phyloP scores from a whole-genome alignment of 2,113 vertebrate genomes.

The Bubo blakistoni region DNA sequence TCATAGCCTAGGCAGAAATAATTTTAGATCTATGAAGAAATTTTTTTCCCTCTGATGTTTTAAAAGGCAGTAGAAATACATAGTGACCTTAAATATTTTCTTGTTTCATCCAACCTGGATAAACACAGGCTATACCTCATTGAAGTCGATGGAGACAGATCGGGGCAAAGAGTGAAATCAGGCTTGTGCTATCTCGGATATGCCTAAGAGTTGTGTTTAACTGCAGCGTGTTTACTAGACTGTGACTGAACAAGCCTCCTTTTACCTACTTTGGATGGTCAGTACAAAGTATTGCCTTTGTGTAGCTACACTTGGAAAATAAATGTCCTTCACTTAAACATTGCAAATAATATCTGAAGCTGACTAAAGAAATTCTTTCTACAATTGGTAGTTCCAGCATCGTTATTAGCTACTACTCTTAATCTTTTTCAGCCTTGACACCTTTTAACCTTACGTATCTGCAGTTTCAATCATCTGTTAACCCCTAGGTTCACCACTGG shows the following conservation, averaged over 20 bases:
- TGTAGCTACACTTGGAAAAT: background rate
- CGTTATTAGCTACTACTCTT: background rate
- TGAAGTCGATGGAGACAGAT: background rate
- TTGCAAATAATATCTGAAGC: background rate
- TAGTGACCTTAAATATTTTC: background rate
- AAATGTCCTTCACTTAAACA: background rate
- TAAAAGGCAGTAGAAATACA: background rate
- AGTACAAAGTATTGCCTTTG: background rate
- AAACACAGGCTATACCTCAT: background rate
- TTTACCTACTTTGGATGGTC: background rate
- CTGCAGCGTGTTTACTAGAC: background rate
- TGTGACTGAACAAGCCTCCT: background rate
- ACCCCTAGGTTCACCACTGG: background rate
- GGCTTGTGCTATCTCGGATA: background rate
- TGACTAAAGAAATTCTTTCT: background rate
- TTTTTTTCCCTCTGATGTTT: background rate
- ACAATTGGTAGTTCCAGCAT: background rate
- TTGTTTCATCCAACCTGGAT: background rate
- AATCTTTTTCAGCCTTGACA: background rate
- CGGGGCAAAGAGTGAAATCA: fast-evolving
- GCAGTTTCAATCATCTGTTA: background rate
- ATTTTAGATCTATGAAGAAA: background rate
- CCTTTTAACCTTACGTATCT: background rate
- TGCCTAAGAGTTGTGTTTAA: background rate
- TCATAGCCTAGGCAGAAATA: background rate